Evolutionary conservation across 1,140 invertebrate genomes (phyloP).

Genomic region (Drosophila cardini): DNA sequence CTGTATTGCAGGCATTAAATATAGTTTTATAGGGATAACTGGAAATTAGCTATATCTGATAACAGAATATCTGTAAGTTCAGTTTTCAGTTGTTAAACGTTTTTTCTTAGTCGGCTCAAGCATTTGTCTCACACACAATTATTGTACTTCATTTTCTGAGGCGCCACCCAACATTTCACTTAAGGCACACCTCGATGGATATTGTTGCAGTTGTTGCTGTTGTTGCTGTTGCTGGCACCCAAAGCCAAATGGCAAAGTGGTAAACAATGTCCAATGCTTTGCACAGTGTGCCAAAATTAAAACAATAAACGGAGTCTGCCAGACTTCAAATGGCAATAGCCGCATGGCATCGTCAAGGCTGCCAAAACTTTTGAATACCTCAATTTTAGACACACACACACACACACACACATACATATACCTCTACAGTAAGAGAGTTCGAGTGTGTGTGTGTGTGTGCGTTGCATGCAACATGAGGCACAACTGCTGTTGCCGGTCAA

Average conservation of each 20-base stretch:
- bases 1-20: not conserved
- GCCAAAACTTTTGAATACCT: conserved; percentile 53
- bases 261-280: conserved; percentile 75
- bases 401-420: conserved; percentile 17
- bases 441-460: conserved; percentile 10
- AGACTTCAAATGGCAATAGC: conserved; percentile 49
- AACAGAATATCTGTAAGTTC: not conserved
- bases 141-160: conserved; percentile 8
- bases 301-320: conserved; percentile 66
- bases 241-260: conserved; percentile 77
- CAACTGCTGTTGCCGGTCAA: conserved; percentile 59
- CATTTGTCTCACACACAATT: conserved; percentile 4
- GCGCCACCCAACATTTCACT: conserved; percentile 43
- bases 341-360: conserved; percentile 30
- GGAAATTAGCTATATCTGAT: not conserved
- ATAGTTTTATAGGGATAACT: too few relatives aligned
- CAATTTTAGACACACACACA: conserved; percentile 25
- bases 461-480: conserved; percentile 44
- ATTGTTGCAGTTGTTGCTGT: conserved; percentile 9
- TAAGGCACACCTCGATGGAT: conserved; percentile 23
- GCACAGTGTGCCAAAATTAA: conserved; percentile 71
- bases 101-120: not conserved
- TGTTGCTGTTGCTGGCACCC: conserved; percentile 39
- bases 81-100: not conserved
- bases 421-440: too few relatives aligned